These are phyloP conservation scores for Drosophila austrosaltans DNA, from an alignment of 2,888 invertebrate species.

Conservation along the genomic window DNA sequence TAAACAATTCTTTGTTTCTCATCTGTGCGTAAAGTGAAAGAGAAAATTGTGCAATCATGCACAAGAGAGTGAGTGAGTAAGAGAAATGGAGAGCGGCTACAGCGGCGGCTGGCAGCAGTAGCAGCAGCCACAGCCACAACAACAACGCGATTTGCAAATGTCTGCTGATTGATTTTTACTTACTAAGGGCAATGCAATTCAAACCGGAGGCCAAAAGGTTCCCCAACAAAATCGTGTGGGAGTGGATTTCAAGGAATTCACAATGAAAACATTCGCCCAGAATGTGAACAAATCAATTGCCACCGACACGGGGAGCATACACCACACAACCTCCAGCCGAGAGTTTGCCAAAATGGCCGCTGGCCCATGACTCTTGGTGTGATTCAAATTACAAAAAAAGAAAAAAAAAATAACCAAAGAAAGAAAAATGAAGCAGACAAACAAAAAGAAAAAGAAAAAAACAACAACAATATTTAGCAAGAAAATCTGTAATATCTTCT, in stretches of 20 bases:
- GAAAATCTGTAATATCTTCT: not conserved
- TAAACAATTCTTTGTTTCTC: conserved; percentile 31
- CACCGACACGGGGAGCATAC: not conserved
- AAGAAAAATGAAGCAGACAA: not conserved
- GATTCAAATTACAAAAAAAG: conserved; percentile 55
- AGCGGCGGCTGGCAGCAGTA: conserved; percentile 17
- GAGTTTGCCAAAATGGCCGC: conserved; percentile 82
- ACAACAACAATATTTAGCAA: not conserved
- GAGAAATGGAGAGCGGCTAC: conserved; percentile 27
- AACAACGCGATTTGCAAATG: conserved; percentile 71
- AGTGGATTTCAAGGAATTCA: not conserved
- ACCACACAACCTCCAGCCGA: conserved; percentile 13
- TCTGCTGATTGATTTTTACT: conserved; percentile 73
- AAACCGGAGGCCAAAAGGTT: conserved; percentile 2
- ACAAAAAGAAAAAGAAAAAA: not conserved
- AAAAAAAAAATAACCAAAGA: conserved; percentile 1
- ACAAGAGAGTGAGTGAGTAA: conserved; percentile 16
- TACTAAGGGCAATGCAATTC: conserved; percentile 40
- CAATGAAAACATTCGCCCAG: not conserved
- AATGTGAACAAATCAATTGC: conserved; percentile 4
- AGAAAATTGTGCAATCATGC: conserved; percentile 65
- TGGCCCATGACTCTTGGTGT: conserved; percentile 45
- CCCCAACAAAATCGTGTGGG: not conserved
- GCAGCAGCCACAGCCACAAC: conserved; percentile 32
- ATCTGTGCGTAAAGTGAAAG: not conserved